phyloP scores from a whole-genome alignment of 2,113 vertebrate species.

The Phainopepla nitens region DNA sequence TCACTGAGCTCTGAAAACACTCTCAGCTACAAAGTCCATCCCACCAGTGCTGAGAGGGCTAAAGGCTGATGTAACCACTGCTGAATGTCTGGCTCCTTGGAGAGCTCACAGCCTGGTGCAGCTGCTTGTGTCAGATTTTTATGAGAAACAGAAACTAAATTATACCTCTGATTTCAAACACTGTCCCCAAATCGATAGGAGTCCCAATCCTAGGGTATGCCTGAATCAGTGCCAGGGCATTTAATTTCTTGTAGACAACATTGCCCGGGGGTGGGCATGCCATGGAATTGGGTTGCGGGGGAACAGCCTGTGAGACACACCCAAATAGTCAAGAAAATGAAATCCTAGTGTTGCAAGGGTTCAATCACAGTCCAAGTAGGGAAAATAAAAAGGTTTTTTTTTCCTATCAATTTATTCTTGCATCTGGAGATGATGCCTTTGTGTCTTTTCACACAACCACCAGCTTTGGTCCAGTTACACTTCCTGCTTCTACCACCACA shows the following conservation, averaged over 20 bases:
- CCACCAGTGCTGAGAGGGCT: neutral
- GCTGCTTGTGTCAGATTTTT: conserved; percentile 59
- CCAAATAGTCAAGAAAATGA: conserved; percentile 21
- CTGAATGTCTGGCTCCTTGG: conserved; percentile 13
- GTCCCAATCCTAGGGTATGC: neutral
- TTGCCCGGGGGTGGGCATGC: neutral
- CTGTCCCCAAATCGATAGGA: neutral
- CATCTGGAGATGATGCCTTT: neutral
- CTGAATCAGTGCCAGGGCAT: conserved; percentile 30
- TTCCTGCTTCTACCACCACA: neutral
- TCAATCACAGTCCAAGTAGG: neutral
- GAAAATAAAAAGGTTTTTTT: neutral
- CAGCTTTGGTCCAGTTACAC: neutral
- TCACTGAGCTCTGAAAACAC: neutral
- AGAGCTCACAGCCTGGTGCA: neutral
- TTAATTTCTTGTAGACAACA: neutral
- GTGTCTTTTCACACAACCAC: neutral
- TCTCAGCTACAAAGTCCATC: neutral
- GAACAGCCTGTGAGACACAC: neutral
- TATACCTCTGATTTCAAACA: neutral
- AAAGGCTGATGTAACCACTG: neutral
- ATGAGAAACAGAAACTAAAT: conserved; percentile 20
- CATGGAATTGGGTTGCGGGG: neutral
- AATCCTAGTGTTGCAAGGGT: neutral
- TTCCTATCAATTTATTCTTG: neutral